These are phyloP conservation scores for Lycocorax pyrrhopterus DNA, from an alignment of 2,113 vertebrate species.

Conservation along the genomic window DNA sequence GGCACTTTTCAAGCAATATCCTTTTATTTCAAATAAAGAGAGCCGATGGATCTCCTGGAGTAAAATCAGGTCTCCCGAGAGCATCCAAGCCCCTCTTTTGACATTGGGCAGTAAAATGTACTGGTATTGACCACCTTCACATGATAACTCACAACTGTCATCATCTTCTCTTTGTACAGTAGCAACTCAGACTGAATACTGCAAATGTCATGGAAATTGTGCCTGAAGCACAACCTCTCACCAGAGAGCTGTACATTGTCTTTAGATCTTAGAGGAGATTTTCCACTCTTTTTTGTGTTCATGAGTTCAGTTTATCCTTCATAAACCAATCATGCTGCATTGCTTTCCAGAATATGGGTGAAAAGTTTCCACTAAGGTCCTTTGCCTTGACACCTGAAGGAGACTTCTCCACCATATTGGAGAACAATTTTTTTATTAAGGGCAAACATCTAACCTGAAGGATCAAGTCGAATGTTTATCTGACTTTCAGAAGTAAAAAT, in stretches of 20 bases:
- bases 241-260: background rate
- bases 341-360: background rate
- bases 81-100: background rate
- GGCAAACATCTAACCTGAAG: background rate
- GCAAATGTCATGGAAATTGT: background rate
- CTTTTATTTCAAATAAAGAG: slow-evolving; percentile 11
- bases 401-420: background rate
- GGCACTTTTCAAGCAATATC: background rate
- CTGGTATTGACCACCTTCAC: background rate
- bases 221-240: slow-evolving; percentile 6
- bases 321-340: background rate
- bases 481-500: background rate
- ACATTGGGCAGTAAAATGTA: background rate
- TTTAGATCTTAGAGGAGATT: background rate
- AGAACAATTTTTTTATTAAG: background rate
- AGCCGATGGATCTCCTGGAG: background rate
- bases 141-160: background rate
- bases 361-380: background rate
- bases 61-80: background rate
- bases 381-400: background rate
- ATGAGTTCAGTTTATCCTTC: background rate
- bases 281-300: background rate
- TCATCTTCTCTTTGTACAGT: background rate
- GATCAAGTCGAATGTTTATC: background rate
- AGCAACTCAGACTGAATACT: background rate